Percentiles rank a stretch among this genome's conserved stretches.
phyloP scores from a whole-genome alignment of 1,140 invertebrate genomes.

The Myzus persicae region DNA sequence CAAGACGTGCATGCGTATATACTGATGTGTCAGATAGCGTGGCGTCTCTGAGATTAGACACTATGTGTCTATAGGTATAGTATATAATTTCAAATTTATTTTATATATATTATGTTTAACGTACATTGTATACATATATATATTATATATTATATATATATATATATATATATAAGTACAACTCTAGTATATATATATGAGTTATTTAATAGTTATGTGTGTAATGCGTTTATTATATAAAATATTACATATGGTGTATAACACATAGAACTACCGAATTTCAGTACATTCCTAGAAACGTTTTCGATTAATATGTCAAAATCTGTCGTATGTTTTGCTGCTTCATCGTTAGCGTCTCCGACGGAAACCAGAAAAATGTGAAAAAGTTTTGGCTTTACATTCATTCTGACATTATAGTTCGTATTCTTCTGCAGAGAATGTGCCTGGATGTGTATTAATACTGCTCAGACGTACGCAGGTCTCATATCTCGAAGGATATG shows the following conservation, averaged over 20 bases:
- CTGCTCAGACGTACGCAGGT: too few species aligned
- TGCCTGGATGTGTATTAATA: neutral
- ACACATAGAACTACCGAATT: neutral
- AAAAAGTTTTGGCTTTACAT: neutral
- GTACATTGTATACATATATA: too few species aligned
- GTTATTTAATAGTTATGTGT: neutral
- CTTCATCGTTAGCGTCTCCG: neutral
- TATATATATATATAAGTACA: too few species aligned
- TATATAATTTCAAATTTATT: too few species aligned
- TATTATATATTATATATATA: too few species aligned
- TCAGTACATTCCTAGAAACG: neutral
- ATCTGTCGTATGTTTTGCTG: neutral
- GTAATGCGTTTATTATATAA: neutral
- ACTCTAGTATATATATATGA: neutral
- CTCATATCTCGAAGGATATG: too few species aligned
- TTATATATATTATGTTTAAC: too few species aligned
- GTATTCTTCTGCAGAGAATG: neutral
- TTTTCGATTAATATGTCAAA: slow-evolving; percentile 9
- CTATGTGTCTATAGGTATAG: neutral
- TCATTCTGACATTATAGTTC: neutral
- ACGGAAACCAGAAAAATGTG: neutral
- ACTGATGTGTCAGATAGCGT: neutral
- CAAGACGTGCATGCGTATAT: neutral
- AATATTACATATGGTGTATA: neutral
- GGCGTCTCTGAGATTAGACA: neutral